These are phyloP conservation scores for Clytia hemisphaerica DNA, from an alignment of 30 jellyfish, hydroid and myxozoan species.

Conservation along the genomic window DNA sequence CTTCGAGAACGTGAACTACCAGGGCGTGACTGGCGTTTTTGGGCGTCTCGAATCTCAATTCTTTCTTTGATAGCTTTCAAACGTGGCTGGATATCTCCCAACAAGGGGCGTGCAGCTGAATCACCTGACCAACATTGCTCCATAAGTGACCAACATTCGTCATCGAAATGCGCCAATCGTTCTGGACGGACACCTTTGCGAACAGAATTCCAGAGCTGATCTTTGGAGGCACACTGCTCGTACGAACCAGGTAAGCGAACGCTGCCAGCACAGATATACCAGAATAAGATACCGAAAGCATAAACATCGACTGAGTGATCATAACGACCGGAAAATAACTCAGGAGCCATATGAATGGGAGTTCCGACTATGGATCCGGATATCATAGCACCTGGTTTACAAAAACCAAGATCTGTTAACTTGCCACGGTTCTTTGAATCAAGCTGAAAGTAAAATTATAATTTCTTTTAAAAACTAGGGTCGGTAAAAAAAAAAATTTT, in stretches of 20 bases:
- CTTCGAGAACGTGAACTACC: constrained; percentile 55
- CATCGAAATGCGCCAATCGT: constrained; percentile 91
- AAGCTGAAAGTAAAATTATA: constrained; percentile 37
- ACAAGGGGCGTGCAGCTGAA: constrained; percentile 72
- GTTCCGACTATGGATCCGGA: constrained; percentile 98
- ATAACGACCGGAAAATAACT: constrained; percentile 87
- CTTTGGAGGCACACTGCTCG: constrained; percentile 97
- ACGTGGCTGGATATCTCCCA: constrained; percentile 85
- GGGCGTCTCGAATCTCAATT: constrained; percentile 93
- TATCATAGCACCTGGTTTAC: constrained; percentile 99
- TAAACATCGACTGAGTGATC: constrained; percentile 97
- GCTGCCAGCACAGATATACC: constrained; percentile 99
- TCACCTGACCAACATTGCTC: constrained; percentile 99
- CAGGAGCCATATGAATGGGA: constrained; percentile 99
- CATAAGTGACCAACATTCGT: constrained; percentile 97
- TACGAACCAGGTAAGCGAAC: constrained; percentile 93
- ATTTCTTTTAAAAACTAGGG: background rate
- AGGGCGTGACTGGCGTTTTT: constrained; percentile 77
- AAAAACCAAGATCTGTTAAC: constrained; percentile 91
- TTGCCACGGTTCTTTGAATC: constrained; percentile 94
- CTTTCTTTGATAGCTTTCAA: constrained; percentile 73
- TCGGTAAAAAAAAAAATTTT: too few relatives aligned
- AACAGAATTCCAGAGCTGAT: constrained; percentile 98
- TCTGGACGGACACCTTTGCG: constrained; percentile 98
- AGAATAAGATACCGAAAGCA: constrained; percentile 92